phyloP scores from a whole-genome alignment of 2,888 invertebrate genomes.

The Dugesia japonica region DNA sequence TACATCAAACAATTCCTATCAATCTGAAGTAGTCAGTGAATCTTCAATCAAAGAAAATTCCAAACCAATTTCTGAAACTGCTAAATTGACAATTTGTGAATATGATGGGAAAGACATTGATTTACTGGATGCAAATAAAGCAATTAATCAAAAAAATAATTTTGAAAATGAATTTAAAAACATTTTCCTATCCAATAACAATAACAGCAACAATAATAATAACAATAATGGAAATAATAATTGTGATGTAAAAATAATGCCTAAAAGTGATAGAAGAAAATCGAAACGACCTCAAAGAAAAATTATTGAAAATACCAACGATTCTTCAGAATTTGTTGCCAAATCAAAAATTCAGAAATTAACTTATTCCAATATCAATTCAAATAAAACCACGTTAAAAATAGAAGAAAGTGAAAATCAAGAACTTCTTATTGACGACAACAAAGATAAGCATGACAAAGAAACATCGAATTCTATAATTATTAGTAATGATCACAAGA shows the following conservation, averaged over 20 bases:
- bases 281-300: background rate
- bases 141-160: constrained; percentile 23
- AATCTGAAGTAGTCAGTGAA: background rate
- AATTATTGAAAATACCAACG: background rate
- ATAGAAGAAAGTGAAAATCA: background rate
- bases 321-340: background rate
- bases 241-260: background rate
- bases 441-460: background rate
- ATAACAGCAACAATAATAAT: background rate
- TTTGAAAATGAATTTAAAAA: constrained; percentile 25
- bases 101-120: background rate
- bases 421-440: background rate
- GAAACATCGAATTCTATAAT: background rate
- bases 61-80: background rate
- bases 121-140: background rate
- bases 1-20: background rate
- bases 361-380: background rate
- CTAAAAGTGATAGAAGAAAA: constrained; percentile 7
- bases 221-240: background rate
- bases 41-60: background rate
- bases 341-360: background rate
- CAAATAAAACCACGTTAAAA: background rate
- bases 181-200: background rate
- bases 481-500: background rate
- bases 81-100: background rate